Evolutionary conservation across 1,140 invertebrate species (phyloP), one percentile per base, ranked within the genome.

Genomic region (Calephelis nemesis): DNA sequence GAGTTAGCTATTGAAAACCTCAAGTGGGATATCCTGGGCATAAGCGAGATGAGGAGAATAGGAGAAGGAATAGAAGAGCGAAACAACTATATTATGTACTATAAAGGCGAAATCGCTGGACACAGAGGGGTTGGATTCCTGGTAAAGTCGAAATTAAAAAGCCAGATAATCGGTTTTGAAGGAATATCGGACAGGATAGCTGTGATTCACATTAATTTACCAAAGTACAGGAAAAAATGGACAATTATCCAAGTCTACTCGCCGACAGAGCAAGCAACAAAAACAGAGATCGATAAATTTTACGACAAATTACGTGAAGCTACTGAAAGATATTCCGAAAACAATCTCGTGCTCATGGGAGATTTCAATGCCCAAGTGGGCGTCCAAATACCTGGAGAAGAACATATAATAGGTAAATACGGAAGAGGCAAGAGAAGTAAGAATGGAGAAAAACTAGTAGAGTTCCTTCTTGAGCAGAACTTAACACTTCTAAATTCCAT

Each of bases 401-500:
- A 67, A 48, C 50, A 47, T 30, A 67, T 60, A 30, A 67, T 60
- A 69, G 62, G 62, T 9, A 64, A 58, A 47, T 49, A 54, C 10
- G n/a, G 49, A 50, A 50, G 49, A 13, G 75, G 76, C 0, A 78
- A 77, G 67, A 81, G 76, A 74, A 78, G 73, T 13, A 72, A 68
- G 70, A 84, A 79, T 50, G 74, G 75, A 63, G 52, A 75, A 70
- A 72, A 69, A 74, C 47, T 30, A 30, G 30, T 30, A 30, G 30
- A 30, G 30, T 30, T 30, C 30, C 30, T 30, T 30, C 30, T 30
- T 81, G 73, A 78, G 42, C 45, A 83, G 0, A 79, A 79, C 40
- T 63, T 81, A 70, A 79, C 65, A 70, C 2, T 81, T 15, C 69
- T 83, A 4, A 83, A 81, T 42, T 71, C 74, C 5, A 52, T 72